Percentiles rank a stretch among this genome's conserved stretches.
Evolutionary conservation across 2,888 invertebrate genomes (phyloP).

Genomic region (Conops quadrifasciatus): DNA sequence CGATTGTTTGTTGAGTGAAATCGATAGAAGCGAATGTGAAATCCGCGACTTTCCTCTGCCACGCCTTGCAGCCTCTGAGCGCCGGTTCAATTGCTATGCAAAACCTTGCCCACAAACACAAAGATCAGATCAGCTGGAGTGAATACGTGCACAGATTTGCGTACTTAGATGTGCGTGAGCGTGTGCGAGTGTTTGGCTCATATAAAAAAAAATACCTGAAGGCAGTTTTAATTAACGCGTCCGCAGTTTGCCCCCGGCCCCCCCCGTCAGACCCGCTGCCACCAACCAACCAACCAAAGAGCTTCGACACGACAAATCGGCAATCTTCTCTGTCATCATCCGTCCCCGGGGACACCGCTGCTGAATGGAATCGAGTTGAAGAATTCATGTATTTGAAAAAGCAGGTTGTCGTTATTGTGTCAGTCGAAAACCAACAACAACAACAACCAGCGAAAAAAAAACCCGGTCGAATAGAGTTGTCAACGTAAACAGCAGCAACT

Average conservation of each 20-base stretch:
- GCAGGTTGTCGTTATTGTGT: conserved; percentile 1
- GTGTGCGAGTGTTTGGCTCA: conserved; percentile 29
- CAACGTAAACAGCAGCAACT: conserved; percentile 7
- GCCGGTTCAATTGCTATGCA: conserved; percentile 26
- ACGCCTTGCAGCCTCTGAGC: neutral
- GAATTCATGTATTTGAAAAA: conserved; percentile 7
- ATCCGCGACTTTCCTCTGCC: conserved; percentile 1
- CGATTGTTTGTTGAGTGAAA: conserved; percentile 29
- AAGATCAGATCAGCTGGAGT: neutral
- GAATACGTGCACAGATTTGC: neutral
- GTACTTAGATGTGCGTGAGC: neutral
- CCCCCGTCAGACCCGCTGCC: too few species aligned
- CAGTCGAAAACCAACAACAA: conserved; percentile 1
- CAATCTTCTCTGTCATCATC: neutral
- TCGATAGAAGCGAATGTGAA: conserved; percentile 21
- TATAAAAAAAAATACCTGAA: conserved; percentile 18
- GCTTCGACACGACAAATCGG: too few species aligned
- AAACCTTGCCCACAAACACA: neutral
- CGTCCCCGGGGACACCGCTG: neutral
- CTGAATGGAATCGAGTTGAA: neutral
- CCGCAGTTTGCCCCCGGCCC: neutral
- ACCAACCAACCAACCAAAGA: too few species aligned
- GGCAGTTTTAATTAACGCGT: conserved; percentile 35
- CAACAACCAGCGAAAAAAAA: neutral
- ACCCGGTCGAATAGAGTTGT: neutral